Evolutionary conservation across 1,140 invertebrate species (phyloP).

Genomic region (Gonioctena quinquepunctata): DNA sequence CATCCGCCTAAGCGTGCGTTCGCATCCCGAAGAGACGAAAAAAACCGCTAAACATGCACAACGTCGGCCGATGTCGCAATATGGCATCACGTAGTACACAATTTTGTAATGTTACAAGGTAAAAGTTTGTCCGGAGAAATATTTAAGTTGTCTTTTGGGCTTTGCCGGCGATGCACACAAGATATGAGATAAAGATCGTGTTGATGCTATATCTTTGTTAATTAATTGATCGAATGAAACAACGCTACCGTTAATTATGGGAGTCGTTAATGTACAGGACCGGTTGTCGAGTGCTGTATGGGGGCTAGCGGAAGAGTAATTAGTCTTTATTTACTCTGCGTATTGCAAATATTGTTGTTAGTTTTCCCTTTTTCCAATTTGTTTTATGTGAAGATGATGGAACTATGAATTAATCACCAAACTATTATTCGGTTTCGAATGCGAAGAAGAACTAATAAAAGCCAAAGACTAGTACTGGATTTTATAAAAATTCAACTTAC

Average conservation of each 20-base stretch:
- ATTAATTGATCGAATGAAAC: conserved; percentile 27
- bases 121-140: neutral
- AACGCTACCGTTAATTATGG: conserved; percentile 32
- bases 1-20: neutral
- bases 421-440: no score
- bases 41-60: neutral
- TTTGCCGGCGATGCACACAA: neutral
- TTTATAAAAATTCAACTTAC: no score
- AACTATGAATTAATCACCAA: no score
- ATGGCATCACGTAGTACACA: conserved; percentile 12
- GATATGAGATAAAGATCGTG: conserved; percentile 24
- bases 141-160: neutral
- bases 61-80: no score
- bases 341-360: no score
- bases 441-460: no score
- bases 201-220: conserved; percentile 25
- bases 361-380: no score
- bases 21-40: neutral
- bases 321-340: no score
- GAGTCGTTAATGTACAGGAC: neutral
- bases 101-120: neutral
- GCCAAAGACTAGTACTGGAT: no score
- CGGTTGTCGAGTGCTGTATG: neutral
- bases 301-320: no score
- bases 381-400: no score